phyloP scores from a whole-genome alignment of 1,140 invertebrate species.

The Saccostrea glomerata region DNA sequence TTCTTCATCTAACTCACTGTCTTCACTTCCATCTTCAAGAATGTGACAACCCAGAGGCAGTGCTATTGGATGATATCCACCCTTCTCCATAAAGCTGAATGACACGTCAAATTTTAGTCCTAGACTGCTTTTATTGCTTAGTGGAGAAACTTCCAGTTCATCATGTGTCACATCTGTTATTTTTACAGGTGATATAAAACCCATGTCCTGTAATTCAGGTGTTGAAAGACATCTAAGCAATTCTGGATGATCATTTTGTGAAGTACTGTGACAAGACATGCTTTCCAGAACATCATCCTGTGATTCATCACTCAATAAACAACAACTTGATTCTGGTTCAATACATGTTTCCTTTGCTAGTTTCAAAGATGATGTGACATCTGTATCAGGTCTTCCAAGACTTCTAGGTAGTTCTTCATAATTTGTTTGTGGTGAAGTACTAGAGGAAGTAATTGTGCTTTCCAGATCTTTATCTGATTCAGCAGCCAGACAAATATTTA shows the following conservation, averaged over 20 bases:
- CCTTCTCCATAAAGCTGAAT: constrained; percentile 44
- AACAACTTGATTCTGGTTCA: background rate
- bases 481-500: background rate
- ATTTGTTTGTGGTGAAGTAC: background rate
- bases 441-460: background rate
- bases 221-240: background rate
- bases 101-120: background rate
- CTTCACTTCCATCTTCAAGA: constrained; percentile 11
- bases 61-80: constrained; percentile 43
- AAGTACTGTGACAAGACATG: background rate
- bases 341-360: background rate
- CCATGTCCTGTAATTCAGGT: background rate
- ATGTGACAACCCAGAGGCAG: constrained; percentile 41
- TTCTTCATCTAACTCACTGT: background rate
- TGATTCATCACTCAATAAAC: too few species aligned
- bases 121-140: background rate
- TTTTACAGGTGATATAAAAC: background rate
- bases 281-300: background rate
- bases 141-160: background rate
- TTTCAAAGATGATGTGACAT: background rate
- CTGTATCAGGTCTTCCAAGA: background rate
- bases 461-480: background rate
- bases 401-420: background rate
- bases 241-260: background rate
- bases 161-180: background rate